Base-by-base conservation (phyloP, 1,140 invertebrate species). In the Cotesia chilonis region DNA sequence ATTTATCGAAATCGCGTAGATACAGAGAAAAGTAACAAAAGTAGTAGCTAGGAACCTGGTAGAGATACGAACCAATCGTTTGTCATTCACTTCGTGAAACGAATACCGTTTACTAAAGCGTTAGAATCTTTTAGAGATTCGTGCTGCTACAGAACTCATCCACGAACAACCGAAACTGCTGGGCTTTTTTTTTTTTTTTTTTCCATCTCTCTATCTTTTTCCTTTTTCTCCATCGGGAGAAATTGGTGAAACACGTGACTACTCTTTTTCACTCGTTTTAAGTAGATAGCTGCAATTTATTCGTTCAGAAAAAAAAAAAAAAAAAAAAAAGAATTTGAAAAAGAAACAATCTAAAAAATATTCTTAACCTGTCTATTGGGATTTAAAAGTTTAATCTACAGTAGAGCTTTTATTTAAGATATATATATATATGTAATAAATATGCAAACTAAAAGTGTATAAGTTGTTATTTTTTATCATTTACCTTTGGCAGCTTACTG, bases 401-500 rank as follows among this genome's bases (percentile, higher is more conserved):
- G 9, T 14, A 57, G n/a, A 20, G n/a, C 6, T 12, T 57, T 57
- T n/a, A 57, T 14, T 57, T n/a, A 6, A 57, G 17, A 57, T 57
- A 20, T 57, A 12, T 38, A 57, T 57, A 20, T 57, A 12, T 38
- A 57, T 17, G 17, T 17, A 17, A 17, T 17, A 17, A 17, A 17
- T 17, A 17, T 17, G 37, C n/a, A 55, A 57, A 55, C 67, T 36
- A 59, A 57, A 68, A 7, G 57, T 36, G 36, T 5, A 57, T 7
- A 10, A 20, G 9, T 61, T 35, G 37, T 54, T 54, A 4, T 61
- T 12, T 38, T 54, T 28, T 72, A 79, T 76, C 2, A 28, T 28
- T 28, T 28, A 28, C 28, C 28, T 28, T 28, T 28, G 28, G 7
- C 76, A 84, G 84, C 80, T 83, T 57, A 79, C 75, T 72, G 76